These are phyloP conservation scores for Caenorhabditis inopinata DNA, from an alignment of 1,140 invertebrate genomes.

Conservation along the genomic window DNA sequence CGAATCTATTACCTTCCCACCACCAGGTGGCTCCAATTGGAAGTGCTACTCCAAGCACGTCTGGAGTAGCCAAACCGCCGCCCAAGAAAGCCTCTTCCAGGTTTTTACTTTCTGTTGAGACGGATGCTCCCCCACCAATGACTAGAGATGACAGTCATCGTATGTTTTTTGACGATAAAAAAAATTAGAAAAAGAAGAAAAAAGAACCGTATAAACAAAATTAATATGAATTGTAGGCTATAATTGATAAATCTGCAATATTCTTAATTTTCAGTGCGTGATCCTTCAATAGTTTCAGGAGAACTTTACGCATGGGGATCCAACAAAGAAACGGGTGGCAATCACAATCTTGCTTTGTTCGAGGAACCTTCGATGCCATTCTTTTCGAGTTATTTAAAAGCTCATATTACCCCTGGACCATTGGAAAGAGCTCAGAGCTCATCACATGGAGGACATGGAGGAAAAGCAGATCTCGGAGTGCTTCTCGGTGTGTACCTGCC, in stretches of 20 bases:
- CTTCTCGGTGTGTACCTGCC: conserved; percentile 95
- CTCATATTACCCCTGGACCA: conserved; percentile 64
- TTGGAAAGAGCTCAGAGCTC: conserved; percentile 54
- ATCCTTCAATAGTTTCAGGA: too few relatives aligned
- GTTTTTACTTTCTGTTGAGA: background rate
- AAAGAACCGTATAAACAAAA: too few relatives aligned
- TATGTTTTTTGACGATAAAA: background rate
- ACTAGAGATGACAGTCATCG: conserved; percentile 32
- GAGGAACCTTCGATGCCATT: conserved; percentile 59
- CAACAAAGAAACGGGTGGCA: conserved; percentile 17
- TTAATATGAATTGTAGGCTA: too few relatives aligned
- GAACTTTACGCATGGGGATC: conserved; percentile 51
- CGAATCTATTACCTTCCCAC: background rate
- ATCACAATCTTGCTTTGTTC: conserved; percentile 57
- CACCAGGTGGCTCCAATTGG: background rate
- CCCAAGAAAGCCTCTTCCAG: background rate
- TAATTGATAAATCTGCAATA: too few relatives aligned
- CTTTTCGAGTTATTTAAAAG: conserved; percentile 53
- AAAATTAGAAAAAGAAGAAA: background rate
- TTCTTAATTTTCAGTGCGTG: too few relatives aligned
- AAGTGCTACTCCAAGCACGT: background rate
- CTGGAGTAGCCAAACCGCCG: background rate
- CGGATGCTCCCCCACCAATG: conserved; percentile 19
- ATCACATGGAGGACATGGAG: conserved; percentile 12
- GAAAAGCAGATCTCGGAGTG: conserved; percentile 76